phyloP scores from a whole-genome alignment of 2,888 invertebrate genomes.

The Microchrysa polita region DNA sequence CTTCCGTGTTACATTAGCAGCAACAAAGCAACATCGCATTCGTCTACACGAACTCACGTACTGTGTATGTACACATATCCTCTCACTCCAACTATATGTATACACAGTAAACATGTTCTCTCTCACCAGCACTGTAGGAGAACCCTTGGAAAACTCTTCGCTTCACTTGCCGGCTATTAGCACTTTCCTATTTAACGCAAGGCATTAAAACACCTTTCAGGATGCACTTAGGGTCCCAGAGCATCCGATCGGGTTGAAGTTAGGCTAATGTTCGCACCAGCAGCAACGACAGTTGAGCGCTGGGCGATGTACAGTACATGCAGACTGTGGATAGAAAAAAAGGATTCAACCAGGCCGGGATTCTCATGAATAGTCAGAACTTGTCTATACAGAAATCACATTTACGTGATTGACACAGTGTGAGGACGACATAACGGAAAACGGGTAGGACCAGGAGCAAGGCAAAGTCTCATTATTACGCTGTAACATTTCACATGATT shows the following conservation, averaged over 20 bases:
- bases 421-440: neutral
- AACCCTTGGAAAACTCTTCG: constrained; percentile 14
- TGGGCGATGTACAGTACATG: constrained; percentile 9
- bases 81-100: neutral
- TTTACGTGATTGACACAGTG: neutral
- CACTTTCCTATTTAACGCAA: constrained; percentile 32
- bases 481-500: constrained; percentile 5
- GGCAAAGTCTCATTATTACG: constrained; percentile 19
- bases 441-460: neutral
- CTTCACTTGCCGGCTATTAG: constrained; percentile 37
- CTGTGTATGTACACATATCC: too few relatives aligned
- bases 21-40: constrained; percentile 30
- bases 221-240: constrained; percentile 5
- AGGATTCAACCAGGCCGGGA: neutral
- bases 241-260: neutral
- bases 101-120: neutral
- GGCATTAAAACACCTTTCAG: constrained; percentile 40
- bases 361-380: neutral
- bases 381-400: neutral
- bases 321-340: constrained; percentile 14
- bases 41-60: neutral
- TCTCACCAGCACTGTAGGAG: neutral
- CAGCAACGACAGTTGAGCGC: neutral
- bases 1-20: constrained; percentile 25
- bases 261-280: neutral